A percentile compares a stretch with the other conserved stretches of the same genome.
phyloP scores from a whole-genome alignment of 2,888 invertebrate genomes.

The Celastrina argiolus region DNA sequence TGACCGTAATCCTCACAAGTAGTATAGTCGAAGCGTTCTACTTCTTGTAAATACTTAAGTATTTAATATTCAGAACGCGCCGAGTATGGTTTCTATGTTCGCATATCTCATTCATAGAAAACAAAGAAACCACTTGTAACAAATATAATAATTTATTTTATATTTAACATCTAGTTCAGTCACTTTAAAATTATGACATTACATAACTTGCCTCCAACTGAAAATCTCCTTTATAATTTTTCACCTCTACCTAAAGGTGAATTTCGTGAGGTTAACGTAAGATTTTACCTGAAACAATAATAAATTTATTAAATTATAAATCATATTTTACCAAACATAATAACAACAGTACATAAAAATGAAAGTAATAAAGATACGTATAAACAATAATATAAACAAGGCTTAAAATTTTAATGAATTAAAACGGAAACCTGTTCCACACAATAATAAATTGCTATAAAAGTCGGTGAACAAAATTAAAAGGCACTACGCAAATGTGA shows the following conservation, averaged over 20 bases:
- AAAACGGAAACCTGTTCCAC: slow-evolving; percentile 15
- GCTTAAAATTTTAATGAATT: slow-evolving; percentile 18
- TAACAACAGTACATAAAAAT: neutral
- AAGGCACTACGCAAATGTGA: slow-evolving; percentile 36
- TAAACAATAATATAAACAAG: slow-evolving; percentile 20
- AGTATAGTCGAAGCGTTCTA: slow-evolving; percentile 27
- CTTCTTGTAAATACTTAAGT: slow-evolving; percentile 29
- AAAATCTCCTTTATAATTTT: neutral
- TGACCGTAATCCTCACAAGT: slow-evolving; percentile 8
- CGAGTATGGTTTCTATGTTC: slow-evolving; percentile 31
- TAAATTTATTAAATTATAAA: neutral
- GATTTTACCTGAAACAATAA: neutral
- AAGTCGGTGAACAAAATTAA: slow-evolving; percentile 28
- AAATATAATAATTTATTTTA: neutral
- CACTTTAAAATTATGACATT: neutral
- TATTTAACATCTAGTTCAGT: neutral
- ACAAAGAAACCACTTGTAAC: slow-evolving; percentile 7
- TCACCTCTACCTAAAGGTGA: neutral
- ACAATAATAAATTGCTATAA: slow-evolving; percentile 16
- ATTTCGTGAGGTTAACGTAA: neutral
- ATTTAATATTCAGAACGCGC: slow-evolving; percentile 33
- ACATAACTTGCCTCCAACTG: neutral
- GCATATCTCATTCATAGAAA: slow-evolving; percentile 28
- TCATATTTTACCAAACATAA: neutral
- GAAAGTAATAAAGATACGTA: neutral